Evolutionary conservation across 2,113 vertebrate species (phyloP), one percentile per base, ranked within the genome.

Genomic region (Platycercus adscitus): DNA sequence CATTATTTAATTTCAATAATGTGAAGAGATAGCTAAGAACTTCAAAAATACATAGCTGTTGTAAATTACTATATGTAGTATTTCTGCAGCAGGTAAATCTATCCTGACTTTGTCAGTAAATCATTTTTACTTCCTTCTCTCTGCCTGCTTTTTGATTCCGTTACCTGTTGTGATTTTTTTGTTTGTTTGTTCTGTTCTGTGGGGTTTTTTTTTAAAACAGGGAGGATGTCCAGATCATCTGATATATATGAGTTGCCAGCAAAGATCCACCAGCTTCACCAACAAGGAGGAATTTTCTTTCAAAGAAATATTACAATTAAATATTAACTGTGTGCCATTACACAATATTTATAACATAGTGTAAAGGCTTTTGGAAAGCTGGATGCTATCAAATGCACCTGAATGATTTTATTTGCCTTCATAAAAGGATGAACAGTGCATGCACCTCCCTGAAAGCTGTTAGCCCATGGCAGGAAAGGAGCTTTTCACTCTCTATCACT

Each of bases 371-470:
- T 91, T 86, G 41, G 56, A 93, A 85, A 86, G 23, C 44, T 79
- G 61, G 53, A 61, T 92, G 69, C 61, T 61, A 81, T 90, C 47
- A 83, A 91, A 86, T 47, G 78, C 66, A 95, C 69, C 80, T 91
- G 88, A 94, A 90, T 88, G 72, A 84, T 73, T 96, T 97, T 92
- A 87, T 49, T 93, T 92, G 41, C 55, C 53, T 52, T 91, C 81
- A 86, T 68, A 91, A 93, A 92, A 81, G 76, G 33, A 66, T 52
- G 72, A 93, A 41, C 1, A 0, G 39, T 75, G 21, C 33, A 44
- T 20, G 50, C 18, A 75, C 60, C 52, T 96, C 76, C 88, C 64
- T 90, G 79, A 78, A 94, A 90, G 50, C 37, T 71, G 60, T 71
- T 92, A 90, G 86, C 82, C 69, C n/a, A 20, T 71, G 88, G 83